phyloP scores from a whole-genome alignment of 2,113 vertebrate genomes.

The Toxostoma redivivum region DNA sequence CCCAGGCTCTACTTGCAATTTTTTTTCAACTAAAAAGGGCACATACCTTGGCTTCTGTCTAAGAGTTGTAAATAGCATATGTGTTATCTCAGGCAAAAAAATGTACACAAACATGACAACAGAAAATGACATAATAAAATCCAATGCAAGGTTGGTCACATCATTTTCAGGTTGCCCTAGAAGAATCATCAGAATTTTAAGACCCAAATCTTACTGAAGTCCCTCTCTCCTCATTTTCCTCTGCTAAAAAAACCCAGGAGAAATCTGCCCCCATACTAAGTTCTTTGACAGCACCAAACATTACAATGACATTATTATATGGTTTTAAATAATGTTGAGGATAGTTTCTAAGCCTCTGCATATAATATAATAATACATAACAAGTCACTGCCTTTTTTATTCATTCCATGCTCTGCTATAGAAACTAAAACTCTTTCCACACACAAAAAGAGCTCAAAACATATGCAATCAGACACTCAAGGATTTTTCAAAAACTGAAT shows the following conservation, averaged over 20 bases:
- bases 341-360: neutral
- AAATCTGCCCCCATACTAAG: neutral
- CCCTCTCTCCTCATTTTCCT: neutral
- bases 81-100: neutral
- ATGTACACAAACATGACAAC: neutral
- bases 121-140: neutral
- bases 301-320: neutral
- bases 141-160: neutral
- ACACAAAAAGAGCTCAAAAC: neutral
- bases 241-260: neutral
- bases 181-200: neutral
- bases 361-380: neutral
- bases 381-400: neutral
- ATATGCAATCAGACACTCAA: neutral
- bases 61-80: rapidly evolving
- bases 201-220: neutral
- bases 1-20: neutral
- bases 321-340: neutral
- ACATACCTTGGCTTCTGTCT: neutral
- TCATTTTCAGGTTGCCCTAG: neutral
- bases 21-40: neutral
- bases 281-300: neutral
- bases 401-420: neutral
- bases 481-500: neutral
- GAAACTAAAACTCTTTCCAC: neutral